Conservation (phyloP, 2,797 vertebrate genomes). For the Arremon brunneinucha region DNA sequence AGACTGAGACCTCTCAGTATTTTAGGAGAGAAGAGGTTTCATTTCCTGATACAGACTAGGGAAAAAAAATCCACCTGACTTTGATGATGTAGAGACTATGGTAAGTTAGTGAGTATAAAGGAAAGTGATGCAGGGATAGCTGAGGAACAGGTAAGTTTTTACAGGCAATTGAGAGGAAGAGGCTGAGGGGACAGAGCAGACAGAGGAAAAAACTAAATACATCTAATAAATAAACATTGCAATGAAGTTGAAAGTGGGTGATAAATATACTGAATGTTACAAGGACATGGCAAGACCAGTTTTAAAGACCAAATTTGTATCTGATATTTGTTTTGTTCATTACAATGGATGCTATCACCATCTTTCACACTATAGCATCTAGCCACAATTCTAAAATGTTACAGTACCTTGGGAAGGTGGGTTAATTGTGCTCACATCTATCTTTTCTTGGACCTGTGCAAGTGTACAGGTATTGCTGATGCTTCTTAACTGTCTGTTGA, state of each 20-base stretch:
- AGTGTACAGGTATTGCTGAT: not conserved
- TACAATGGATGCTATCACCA: not conserved
- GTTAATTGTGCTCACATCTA: not conserved
- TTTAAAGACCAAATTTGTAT: not conserved
- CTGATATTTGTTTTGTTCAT: not conserved
- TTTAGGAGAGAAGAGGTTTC: not conserved
- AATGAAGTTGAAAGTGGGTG: not conserved
- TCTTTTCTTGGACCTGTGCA: not conserved
- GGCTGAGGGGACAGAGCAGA: not conserved
- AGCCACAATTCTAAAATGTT: not conserved
- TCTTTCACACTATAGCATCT: not conserved
- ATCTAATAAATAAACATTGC: not conserved
- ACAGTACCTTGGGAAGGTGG: not conserved
- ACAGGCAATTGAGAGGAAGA: not conserved
- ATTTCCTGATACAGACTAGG: not conserved
- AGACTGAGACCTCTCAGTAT: not conserved
- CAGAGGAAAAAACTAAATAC: not conserved
- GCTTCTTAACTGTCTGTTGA: not conserved
- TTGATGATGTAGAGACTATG: not conserved
- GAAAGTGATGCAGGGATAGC: not conserved
- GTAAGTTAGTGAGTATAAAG: not conserved
- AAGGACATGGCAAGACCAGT: not conserved
- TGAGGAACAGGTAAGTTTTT: not conserved
- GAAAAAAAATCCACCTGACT: not conserved
- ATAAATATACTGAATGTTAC: not conserved